Base-by-base conservation (phyloP, 2,888 invertebrate genomes). In the Drosophila nr. perissopoda region DNA sequence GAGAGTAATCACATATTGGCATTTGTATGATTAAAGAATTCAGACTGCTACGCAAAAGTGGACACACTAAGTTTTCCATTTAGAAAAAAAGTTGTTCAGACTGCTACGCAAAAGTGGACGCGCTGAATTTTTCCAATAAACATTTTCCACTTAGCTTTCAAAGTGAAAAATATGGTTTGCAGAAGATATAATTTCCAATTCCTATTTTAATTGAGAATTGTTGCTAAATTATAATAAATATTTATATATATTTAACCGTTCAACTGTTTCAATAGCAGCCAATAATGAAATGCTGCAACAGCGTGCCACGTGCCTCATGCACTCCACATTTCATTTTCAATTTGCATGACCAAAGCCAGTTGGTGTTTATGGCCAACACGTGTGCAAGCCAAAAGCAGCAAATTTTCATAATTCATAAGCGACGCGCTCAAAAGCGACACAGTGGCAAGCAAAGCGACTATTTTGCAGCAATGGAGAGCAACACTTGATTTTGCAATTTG, bases 381-480 rank as follows among this genome's bases (percentile, higher is more conserved):
- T 86, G 84, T 83, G 78, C 80, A 63, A 62, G 54, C 64, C 64
- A 77, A 68, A 75, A 69, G 60, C 70, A 31, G 31, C 59, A 68
- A 80, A 83, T 76, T 78, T 85, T 84, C 82, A 85, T 85, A 85
- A 84, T 87, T 85, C 83, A 87, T 85, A 78, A 85, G 84, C 34
- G n/a, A 45, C 7, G 75, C 73, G 64, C 73, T 57, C 21, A 62
- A 27, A 40, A 27, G 18, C 18, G 56, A 18, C 25, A n/a, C 54
- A 33, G 69, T 33, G 38, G 29, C 48, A 36, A 29, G 6, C 33
- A 51, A 29, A 40, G 51, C 16, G 54, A 52, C 53, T 42, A 34
- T 53, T 59, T 48, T 49, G 45, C 56, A 65, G 65, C 64, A 61
- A 56, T 56, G 59, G 69, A 68, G 66, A 64, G 68, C 74, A 70